Base-by-base conservation (phyloP, 1,140 invertebrate genomes). In the Aphaenogaster rudis region DNA sequence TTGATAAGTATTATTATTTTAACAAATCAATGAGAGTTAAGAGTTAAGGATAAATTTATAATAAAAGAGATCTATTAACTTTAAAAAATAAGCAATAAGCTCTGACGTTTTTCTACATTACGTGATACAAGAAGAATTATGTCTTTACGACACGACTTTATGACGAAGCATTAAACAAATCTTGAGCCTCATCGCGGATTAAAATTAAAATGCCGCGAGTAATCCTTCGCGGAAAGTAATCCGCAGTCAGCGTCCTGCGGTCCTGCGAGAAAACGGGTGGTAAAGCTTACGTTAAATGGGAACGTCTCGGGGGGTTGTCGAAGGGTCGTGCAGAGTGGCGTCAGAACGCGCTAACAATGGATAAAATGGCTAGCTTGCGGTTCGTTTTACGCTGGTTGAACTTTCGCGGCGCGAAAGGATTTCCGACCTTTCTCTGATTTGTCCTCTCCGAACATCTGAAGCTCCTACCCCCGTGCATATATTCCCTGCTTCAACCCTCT, bases 321-420 rank as follows among this genome's bases (percentile, higher is more conserved):
- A 81, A 54, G 72, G 57, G 45, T 63, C 42, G 7, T 11, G 21
- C 69, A 59, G 88, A 39, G 9, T 50, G 28, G 17, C 54, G 50
- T 45, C 79, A 81, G 28, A 5, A 36, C n/a, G 28, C 61, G 80
- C 59, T 90, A 90, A 90, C 88, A 91, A 91, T 81, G 71, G 39
- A 42, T 90, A 59, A 88, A 86, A 64, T 72, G 71, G 33, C 78
- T 59, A 45, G 63, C 45, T 69, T 80, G 77, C 33, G 71, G 80
- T 90, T 88, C 76, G 86, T 88, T 88, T 86, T 88, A 82, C 78
- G 72, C 48, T 33, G 78, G 28, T 69, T 84, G 86, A 90, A 63
- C 54, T 76, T 80, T 78, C 66, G 48, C 21, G 8, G 48, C 50
- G 36, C 50, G 74, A 64, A 69, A 86, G 77, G 63, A 81, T 81